Base-by-base conservation (phyloP, 2,113 vertebrate species). In the Mionectes macconnelli region DNA sequence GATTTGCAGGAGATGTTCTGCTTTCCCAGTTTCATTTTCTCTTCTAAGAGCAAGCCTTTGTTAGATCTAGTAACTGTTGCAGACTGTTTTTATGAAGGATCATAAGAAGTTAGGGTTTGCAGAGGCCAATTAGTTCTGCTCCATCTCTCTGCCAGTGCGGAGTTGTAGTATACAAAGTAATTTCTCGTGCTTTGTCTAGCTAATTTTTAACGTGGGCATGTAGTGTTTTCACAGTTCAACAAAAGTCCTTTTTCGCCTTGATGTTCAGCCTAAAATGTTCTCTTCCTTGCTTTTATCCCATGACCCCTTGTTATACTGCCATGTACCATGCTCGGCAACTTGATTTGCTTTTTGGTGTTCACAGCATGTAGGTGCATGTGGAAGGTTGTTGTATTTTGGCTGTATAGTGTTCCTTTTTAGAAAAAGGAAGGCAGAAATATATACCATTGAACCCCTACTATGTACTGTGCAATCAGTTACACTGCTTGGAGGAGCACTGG, bases 91-190 rank as follows among this genome's bases (percentile, higher is more conserved):
- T 87, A 68, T 84, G 76, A 92, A 96, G 72, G 88, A 84, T 81
- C 85, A 45, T 90, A 92, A 81, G 90, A 94, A 96, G 82, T 81
- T 90, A 81, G 40, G 62, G 57, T 94, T 94, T 96, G 64, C 75
- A 78, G 90, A 75, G 79, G 33, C 92, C 52, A 82, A 93, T 97
- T 96, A 93, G 96, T 96, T 96, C 96, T 96, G 92, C 88, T 94
- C 69, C 76, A 69, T 93, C 92, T 96, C 87, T 80, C 79, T 86
- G 60, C 85, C 85, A 93, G 56, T 56, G 31, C 47, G 50, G 78
- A 77, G 81, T 16, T 90, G 90, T 95, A 87, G 87, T 44, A 72
- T 67, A 84, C 52, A 33, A 77, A 83, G 79, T 90, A 86, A 87
- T 96, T 93, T 75, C 76, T 68, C 35, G 57, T 84, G 88, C 76